A percentile compares a stretch with the other conserved stretches of the same genome.
Evolutionary conservation across 92 coral and sea anemone species (phyloP).

Genomic region (Parazoanthus swiftii): DNA sequence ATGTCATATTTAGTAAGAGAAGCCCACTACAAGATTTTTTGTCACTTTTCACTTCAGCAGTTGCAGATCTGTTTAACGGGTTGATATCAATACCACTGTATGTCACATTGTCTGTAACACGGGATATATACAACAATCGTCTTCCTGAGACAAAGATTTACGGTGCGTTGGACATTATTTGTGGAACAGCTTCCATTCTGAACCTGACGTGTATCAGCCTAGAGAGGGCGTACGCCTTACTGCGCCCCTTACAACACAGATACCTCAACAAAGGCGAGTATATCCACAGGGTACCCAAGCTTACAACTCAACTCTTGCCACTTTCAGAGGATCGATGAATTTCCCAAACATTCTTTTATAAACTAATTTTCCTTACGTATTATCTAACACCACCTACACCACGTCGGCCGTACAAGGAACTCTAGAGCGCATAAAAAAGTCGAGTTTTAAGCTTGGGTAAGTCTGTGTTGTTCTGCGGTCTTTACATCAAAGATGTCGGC

Average conservation of each 20-base stretch:
- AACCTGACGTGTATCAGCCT: slow-evolving; percentile 33
- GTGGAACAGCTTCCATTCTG: slow-evolving; percentile 28
- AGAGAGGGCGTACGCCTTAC: slow-evolving; percentile 24
- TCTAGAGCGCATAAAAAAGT: too few species aligned
- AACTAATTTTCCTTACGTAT: too few species aligned
- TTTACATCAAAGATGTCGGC: too few species aligned
- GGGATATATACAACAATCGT: not conserved
- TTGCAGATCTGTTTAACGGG: slow-evolving; percentile 26
- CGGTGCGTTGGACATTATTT: slow-evolving; percentile 32
- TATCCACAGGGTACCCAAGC: too few species aligned
- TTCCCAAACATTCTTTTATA: too few species aligned
- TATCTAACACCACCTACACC: too few species aligned
- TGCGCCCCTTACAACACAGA: slow-evolving; percentile 27
- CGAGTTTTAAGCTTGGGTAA: too few species aligned
- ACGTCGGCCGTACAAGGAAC: too few species aligned
- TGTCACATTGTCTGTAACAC: slow-evolving; percentile 14
- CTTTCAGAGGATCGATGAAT: too few species aligned
- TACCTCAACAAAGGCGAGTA: slow-evolving; percentile 23
- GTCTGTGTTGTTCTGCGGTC: too few species aligned
- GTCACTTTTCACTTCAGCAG: not conserved
- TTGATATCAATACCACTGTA: slow-evolving; percentile 34
- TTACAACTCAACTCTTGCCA: too few species aligned
- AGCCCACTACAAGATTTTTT: not conserved
- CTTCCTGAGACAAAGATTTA: not conserved
- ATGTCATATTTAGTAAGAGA: too few species aligned